Evolutionary conservation across 2,797 vertebrate genomes (phyloP).

Genomic region (Sternotherus odoratus): DNA sequence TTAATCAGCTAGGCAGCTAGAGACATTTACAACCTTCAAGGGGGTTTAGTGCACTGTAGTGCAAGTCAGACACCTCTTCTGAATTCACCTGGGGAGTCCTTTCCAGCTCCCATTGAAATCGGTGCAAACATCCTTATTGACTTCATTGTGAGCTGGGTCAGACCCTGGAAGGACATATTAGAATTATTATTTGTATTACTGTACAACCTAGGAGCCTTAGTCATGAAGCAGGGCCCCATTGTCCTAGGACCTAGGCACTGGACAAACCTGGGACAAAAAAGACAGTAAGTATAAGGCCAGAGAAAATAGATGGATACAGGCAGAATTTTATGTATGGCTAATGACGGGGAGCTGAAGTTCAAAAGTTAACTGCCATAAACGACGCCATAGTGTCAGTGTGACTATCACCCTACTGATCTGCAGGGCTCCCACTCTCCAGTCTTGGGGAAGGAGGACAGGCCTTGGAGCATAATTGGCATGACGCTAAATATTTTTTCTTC

Average conservation of each 20-base stretch:
- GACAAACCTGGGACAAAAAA: not conserved
- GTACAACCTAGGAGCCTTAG: not conserved
- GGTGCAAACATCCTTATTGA: not conserved
- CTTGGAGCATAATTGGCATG: not conserved
- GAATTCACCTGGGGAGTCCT: not conserved
- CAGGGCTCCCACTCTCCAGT: not conserved
- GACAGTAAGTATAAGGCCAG: not conserved
- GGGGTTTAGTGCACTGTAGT: not conserved
- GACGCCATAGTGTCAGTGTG: not conserved
- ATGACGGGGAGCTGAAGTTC: not conserved
- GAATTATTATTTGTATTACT: not conserved
- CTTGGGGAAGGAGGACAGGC: not conserved
- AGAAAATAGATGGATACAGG: not conserved
- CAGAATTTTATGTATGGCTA: not conserved
- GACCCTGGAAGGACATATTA: not conserved
- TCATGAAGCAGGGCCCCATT: not conserved
- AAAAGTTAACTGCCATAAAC: not conserved
- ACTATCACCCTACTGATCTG: not conserved
- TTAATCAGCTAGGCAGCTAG: constrained; percentile 39
- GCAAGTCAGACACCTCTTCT: not conserved
- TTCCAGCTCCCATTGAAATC: not conserved
- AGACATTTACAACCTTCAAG: not conserved
- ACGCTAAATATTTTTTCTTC: not conserved
- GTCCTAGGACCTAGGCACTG: not conserved
- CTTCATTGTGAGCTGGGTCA: not conserved